Base-by-base conservation (phyloP, 2,113 vertebrate species). In the Dasyurus viverrinus region DNA sequence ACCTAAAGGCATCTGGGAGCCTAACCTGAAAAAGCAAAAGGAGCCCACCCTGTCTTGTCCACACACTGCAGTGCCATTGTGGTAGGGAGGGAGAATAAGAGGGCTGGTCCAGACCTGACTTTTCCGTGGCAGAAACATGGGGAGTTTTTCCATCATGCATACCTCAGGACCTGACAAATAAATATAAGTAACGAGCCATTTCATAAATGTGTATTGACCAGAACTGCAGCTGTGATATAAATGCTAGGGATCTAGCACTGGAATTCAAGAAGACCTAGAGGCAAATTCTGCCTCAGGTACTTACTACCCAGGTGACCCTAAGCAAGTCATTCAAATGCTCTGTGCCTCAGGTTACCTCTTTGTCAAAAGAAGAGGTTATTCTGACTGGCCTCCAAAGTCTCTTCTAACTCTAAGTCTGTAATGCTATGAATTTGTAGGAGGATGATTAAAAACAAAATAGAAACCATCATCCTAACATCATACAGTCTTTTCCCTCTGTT, bases 11-110 rank as follows among this genome's bases (percentile, higher is more conserved):
- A 92, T 96, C 94, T 54, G 2, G 10, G 90, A 25, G 26, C 92
- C 94, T 93, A 97, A 76, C 7, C 36, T 89, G 57, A 22, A 76
- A 92, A 95, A 94, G 93, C n/a, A 76, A 27, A 93, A 12, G 60
- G 60, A 36, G 22, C n/a, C n/a, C 19, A 84, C 8, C 6, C 60
- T 76, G 14, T 3, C 16, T 76, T 2, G 14, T 19, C 60, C 36
- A 19, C 36, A 36, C n/a, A 76, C 36, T 76, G 60, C 60, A 76
- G 60, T 27, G 25, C 55, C 27, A 30, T 57, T 57, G 25, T 27
- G 26, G 26, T 14, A 57, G 55, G 55, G 55, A 76, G 30, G 36
- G n/a, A 84, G 36, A 42, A 84, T n/a, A 42, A 84, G 68, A 42
- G 68, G 60, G 6, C 68, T 23, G n/a, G 27, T 48, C 68, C 16